Conservation (phyloP, 1,140 invertebrate genomes). For the Macrostomum lignano region DNA sequence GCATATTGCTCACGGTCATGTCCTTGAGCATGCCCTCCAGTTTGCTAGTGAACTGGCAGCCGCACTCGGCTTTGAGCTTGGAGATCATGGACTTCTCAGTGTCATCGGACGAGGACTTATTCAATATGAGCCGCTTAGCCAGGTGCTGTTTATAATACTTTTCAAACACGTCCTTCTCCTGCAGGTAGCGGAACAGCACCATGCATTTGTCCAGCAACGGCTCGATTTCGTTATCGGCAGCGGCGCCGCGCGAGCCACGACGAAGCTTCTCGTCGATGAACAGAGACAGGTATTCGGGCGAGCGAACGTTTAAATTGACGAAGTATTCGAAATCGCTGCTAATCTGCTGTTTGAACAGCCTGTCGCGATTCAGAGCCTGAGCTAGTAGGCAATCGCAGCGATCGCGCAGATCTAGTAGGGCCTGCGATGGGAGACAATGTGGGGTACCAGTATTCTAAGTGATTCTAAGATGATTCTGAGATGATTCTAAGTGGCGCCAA, state of each 20-base stretch:
- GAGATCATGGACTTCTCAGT: constrained; percentile 99
- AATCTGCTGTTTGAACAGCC: constrained; percentile 61
- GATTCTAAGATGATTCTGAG: too few species aligned
- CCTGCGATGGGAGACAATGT: constrained; percentile 35
- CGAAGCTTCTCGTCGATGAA: constrained; percentile 98
- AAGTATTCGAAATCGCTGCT: constrained; percentile 96
- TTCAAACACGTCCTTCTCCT: constrained; percentile 99
- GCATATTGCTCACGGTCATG: constrained; percentile 94
- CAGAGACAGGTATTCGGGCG: constrained; percentile 89
- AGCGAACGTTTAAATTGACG: constrained; percentile 82
- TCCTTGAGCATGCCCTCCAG: constrained; percentile 99
- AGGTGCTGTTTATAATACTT: constrained; percentile 97
- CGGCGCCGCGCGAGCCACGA: constrained; percentile 84
- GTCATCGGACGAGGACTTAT: constrained; percentile 93
- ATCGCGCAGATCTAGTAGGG: constrained; percentile 78
- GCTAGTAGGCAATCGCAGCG: constrained; percentile 84
- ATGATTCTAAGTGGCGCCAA: too few species aligned
- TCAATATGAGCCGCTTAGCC: constrained; percentile 73
- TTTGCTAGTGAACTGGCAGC: constrained; percentile 96
- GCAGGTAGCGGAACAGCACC: constrained; percentile 93
- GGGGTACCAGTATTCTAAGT: background rate
- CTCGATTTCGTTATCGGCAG: constrained; percentile 76
- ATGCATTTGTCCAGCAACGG: constrained; percentile 88
- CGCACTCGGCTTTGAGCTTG: constrained; percentile 97
- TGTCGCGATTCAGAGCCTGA: constrained; percentile 70